Evolutionary conservation across 2,113 vertebrate genomes (phyloP).

Genomic region (Rhinolophus sinicus): DNA sequence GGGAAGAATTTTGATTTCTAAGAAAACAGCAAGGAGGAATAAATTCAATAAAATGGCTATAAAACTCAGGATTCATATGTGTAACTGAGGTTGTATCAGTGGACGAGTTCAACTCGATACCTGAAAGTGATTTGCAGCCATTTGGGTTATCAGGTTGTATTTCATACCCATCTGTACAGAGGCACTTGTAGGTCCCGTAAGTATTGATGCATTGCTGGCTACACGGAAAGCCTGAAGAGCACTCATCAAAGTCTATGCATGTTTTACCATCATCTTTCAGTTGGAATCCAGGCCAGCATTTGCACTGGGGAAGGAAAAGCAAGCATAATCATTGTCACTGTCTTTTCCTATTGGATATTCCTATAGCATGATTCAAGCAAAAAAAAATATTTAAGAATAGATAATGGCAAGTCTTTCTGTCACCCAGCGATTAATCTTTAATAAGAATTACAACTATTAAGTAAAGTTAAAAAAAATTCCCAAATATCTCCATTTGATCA

Average conservation of each 20-base stretch:
- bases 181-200: slow-evolving; percentile 96
- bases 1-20: neutral
- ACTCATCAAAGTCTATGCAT: slow-evolving; percentile 96
- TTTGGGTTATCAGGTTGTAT: slow-evolving; percentile 90
- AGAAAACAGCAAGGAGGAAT: neutral
- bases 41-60: slow-evolving; percentile 1
- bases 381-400: neutral
- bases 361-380: slow-evolving; percentile 11
- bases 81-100: neutral
- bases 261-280: slow-evolving; percentile 98
- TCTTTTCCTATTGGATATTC: neutral
- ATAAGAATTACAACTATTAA: neutral
- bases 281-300: slow-evolving; percentile 98
- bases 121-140: slow-evolving; percentile 95
- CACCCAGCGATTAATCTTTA: neutral
- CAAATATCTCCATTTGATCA: neutral
- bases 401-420: neutral
- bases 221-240: slow-evolving; percentile 94
- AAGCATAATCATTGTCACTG: slow-evolving; percentile 30
- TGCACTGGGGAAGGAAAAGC: slow-evolving; percentile 89
- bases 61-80: neutral
- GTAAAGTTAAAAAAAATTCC: neutral
- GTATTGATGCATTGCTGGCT: slow-evolving; percentile 98
- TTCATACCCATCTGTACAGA: slow-evolving; percentile 96
- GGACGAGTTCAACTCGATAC: slow-evolving; percentile 81